Percentiles rank a stretch among this genome's conserved stretches.
These are phyloP conservation scores for Ditylenchus dipsaci DNA, from an alignment of 1,140 invertebrate species.

Conservation along the genomic window DNA sequence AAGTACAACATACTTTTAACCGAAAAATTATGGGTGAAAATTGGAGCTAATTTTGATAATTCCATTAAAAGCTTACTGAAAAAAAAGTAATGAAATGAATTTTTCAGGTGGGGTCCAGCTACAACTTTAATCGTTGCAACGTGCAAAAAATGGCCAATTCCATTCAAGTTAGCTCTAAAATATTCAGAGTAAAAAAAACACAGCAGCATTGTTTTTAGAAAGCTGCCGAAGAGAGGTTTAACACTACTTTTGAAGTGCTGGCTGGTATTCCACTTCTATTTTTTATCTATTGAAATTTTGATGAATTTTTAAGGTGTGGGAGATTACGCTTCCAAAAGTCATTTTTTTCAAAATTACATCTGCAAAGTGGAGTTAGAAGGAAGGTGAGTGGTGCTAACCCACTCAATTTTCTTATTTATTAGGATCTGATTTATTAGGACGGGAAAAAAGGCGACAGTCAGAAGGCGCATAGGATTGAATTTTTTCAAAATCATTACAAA, in stretches of 20 bases:
- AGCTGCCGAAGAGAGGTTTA: conserved; percentile 30
- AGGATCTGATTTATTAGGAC: neutral
- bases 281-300: too few relatives aligned
- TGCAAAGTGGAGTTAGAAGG: conserved; percentile 38
- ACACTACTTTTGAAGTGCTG: conserved; percentile 46
- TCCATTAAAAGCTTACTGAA: too few relatives aligned
- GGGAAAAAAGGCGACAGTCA: too few relatives aligned
- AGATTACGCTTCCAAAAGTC: conserved; percentile 20
- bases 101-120: neutral
- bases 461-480: too few relatives aligned
- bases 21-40: too few relatives aligned
- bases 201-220: conserved; percentile 8
- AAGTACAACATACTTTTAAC: too few relatives aligned
- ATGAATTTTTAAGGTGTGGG: too few relatives aligned
- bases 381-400: conserved; percentile 27
- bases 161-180: conserved; percentile 20
- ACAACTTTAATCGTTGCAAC: conserved; percentile 23
- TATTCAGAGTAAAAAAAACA: neutral
- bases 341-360: conserved; percentile 39
- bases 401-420: neutral
- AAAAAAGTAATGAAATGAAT: too few relatives aligned
- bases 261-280: conserved; percentile 7
- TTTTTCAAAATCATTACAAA: too few relatives aligned
- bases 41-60: too few relatives aligned
- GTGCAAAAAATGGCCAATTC: conserved; percentile 36